Evolutionary conservation across 2,113 vertebrate species (phyloP).

Genomic region (Cephalopterus ornatus): DNA sequence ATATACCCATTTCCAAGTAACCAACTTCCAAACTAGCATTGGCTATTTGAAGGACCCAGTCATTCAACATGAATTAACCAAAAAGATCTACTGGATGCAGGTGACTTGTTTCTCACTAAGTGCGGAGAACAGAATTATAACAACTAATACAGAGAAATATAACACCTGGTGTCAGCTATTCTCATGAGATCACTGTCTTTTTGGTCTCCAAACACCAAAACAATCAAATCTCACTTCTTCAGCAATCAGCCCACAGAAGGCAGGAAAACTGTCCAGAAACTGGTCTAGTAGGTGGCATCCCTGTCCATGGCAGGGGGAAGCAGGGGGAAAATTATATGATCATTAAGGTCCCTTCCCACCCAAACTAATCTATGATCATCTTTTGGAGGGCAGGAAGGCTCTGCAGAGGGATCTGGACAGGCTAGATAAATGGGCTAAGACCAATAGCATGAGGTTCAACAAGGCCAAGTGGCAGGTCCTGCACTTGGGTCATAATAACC

Average conservation of each 20-base stretch:
- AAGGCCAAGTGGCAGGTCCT: background rate
- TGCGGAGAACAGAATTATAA: background rate
- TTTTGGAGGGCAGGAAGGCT: background rate
- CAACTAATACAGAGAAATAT: background rate
- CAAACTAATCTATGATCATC: background rate
- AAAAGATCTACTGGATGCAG: background rate
- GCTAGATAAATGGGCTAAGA: background rate
- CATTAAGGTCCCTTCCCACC: background rate
- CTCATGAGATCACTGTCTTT: background rate
- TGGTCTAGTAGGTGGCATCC: background rate
- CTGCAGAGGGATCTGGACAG: background rate
- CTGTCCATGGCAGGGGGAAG: accelerated
- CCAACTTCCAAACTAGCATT: background rate
- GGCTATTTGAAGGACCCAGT: background rate
- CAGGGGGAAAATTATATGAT: accelerated
- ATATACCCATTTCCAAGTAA: background rate
- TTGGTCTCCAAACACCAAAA: background rate
- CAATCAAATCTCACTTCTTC: background rate
- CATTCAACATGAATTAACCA: background rate
- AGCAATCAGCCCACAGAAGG: background rate
- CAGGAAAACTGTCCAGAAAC: background rate
- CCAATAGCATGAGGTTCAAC: background rate
- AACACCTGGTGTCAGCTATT: background rate
- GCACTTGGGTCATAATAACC: background rate
- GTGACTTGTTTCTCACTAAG: background rate